Percentiles rank a stretch among this genome's conserved stretches.
phyloP scores from a whole-genome alignment of 2,888 invertebrate species.

The Mactromeris polynyma region DNA sequence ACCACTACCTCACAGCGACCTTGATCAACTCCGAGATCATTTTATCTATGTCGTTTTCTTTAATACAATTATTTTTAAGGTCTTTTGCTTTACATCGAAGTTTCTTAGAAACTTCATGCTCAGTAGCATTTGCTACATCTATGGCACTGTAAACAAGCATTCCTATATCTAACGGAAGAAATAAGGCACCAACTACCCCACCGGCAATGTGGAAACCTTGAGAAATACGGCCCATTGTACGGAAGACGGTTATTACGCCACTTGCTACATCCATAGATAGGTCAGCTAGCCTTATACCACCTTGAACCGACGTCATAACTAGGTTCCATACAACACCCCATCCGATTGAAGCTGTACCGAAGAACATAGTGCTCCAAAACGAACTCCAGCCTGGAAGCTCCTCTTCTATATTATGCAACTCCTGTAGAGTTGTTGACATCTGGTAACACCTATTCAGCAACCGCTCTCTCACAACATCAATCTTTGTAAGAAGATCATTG shows the following conservation, averaged over 20 bases:
- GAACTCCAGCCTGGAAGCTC: neutral
- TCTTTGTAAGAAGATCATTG: neutral
- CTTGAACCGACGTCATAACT: neutral
- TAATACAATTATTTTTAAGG: too few relatives aligned
- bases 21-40: too few relatives aligned
- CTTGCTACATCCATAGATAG: neutral
- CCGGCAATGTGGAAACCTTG: conserved; percentile 52
- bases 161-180: conserved; percentile 28
- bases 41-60: too few relatives aligned
- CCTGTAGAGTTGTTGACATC: neutral
- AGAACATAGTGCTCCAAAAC: neutral
- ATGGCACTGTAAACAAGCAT: neutral
- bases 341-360: neutral
- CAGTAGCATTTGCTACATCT: neutral
- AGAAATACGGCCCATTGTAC: neutral
- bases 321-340: neutral
- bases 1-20: too few relatives aligned
- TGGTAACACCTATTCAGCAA: neutral
- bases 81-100: too few relatives aligned
- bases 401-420: neutral
- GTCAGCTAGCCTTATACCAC: neutral
- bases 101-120: neutral
- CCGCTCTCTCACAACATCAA: neutral
- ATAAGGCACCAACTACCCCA: conserved; percentile 22
- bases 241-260: neutral